Evolutionary conservation across 1,140 invertebrate species (phyloP).

Genomic region (Papilio machaon): DNA sequence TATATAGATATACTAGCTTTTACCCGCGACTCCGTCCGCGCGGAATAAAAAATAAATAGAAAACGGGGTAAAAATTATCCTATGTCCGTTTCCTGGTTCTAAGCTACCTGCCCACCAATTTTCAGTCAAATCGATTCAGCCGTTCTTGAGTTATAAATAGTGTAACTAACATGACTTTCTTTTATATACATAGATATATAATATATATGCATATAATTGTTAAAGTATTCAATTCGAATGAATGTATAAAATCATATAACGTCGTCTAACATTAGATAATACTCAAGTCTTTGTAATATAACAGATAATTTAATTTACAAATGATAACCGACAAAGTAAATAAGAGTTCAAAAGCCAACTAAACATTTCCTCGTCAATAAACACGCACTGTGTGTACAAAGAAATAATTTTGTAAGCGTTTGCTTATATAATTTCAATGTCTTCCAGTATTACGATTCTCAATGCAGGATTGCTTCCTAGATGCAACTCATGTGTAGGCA

Average conservation of each 20-base stretch:
- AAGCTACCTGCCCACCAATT: no score
- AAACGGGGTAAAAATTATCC: no score
- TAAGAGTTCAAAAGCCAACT: constrained; percentile 30
- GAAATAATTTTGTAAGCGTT: constrained; percentile 36
- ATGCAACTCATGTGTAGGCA: constrained; percentile 47
- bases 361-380: constrained; percentile 38
- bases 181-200: no score
- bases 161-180: no score
- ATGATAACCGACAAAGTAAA: constrained; percentile 27
- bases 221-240: constrained; percentile 1
- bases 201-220: not conserved
- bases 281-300: constrained; percentile 5
- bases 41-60: no score
- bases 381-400: constrained; percentile 30
- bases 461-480: constrained; percentile 46
- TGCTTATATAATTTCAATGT: constrained; percentile 38
- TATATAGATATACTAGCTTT: no score
- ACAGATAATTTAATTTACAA: constrained; percentile 35
- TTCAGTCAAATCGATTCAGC: no score
- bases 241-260: not conserved
- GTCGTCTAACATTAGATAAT: not conserved
- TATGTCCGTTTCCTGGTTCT: no score
- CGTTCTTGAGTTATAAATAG: no score
- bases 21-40: no score
- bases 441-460: constrained; percentile 38